Evolutionary conservation across 2,888 invertebrate genomes (phyloP).

Genomic region (Drepana falcataria): DNA sequence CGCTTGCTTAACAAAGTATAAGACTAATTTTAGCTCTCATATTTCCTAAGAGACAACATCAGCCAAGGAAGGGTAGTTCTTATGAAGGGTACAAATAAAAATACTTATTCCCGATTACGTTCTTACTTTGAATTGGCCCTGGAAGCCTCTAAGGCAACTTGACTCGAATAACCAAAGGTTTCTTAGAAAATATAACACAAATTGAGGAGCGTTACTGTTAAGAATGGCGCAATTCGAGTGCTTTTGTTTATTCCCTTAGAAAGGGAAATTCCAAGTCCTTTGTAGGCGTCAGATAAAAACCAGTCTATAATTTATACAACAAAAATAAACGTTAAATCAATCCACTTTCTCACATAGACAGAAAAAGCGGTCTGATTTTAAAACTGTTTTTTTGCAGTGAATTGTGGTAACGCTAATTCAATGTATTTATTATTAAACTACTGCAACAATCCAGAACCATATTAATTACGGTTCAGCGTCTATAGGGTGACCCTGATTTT

Average conservation of each 20-base stretch:
- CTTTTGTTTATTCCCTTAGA: conserved; percentile 1
- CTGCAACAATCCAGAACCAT: too few relatives aligned
- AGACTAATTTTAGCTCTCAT: too few relatives aligned
- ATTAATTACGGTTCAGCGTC: too few relatives aligned
- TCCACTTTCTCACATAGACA: too few relatives aligned
- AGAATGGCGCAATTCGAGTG: background rate
- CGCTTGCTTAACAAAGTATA: too few relatives aligned
- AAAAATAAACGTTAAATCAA: background rate
- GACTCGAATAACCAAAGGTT: background rate
- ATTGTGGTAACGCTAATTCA: too few relatives aligned
- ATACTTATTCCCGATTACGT: background rate
- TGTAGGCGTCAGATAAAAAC: background rate
- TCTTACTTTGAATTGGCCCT: background rate
- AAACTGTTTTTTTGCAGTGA: too few relatives aligned
- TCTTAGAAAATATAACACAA: conserved; percentile 1
- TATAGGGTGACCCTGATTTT: too few relatives aligned
- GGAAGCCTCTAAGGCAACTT: background rate
- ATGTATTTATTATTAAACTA: too few relatives aligned
- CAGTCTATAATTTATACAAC: background rate
- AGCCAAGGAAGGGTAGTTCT: background rate
- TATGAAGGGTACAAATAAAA: background rate
- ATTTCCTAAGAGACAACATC: background rate
- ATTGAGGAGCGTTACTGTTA: background rate
- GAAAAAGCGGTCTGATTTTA: too few relatives aligned
- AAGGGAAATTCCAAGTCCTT: background rate